Conservation (phyloP, 2,888 invertebrate species). For the Maniola hyperantus region DNA sequence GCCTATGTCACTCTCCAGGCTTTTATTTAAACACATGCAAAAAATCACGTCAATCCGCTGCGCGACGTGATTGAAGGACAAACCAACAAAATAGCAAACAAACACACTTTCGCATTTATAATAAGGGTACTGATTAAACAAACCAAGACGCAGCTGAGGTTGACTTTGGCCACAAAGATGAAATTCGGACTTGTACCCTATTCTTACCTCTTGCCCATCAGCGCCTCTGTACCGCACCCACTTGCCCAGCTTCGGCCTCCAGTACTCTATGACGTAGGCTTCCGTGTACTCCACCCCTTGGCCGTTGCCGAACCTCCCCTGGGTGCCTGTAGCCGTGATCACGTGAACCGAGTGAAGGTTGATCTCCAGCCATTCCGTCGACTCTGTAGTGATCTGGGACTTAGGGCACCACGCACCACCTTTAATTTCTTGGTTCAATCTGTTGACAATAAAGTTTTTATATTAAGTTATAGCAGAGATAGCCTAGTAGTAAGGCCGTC, state of each 20-base stretch:
- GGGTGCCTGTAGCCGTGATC: constrained; percentile 90
- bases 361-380: constrained; percentile 90
- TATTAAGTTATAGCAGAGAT: no score
- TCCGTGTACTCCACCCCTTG: constrained; percentile 94
- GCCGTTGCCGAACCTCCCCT: constrained; percentile 96
- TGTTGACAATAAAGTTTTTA: constrained; percentile 58
- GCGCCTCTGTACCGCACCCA: constrained; percentile 91
- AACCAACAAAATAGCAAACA: no score
- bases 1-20: no score
- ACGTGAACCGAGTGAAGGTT: constrained; percentile 90
- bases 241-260: constrained; percentile 89
- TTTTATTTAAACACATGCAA: no score
- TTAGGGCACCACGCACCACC: constrained; percentile 98
- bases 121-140: no score
- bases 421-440: constrained; percentile 90
- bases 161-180: no score
- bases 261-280: constrained; percentile 92
- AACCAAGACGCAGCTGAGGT: no score
- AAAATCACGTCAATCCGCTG: no score
- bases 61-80: no score
- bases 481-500: no score
- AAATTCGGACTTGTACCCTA: no score
- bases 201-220: constrained; percentile 89
- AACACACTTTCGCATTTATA: background rate
- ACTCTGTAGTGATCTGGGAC: constrained; percentile 89